Evolutionary conservation across 2,888 invertebrate genomes (phyloP), one percentile per base, ranked within the genome.

Genomic region (Uropetala carovei): DNA sequence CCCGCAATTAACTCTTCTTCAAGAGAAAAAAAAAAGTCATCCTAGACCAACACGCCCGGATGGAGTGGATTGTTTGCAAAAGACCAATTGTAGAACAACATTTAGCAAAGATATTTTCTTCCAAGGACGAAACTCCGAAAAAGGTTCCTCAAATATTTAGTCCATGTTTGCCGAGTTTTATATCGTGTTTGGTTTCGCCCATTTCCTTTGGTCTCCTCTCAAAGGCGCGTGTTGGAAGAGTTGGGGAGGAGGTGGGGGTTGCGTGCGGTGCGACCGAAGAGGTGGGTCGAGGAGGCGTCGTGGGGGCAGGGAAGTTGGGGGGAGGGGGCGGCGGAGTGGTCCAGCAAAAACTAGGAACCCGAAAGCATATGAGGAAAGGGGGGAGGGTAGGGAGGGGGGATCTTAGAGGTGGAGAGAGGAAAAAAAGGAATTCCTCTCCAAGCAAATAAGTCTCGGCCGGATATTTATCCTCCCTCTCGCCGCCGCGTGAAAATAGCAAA

Each of bases 151-250:
- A 68, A 68, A 68, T 68, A 68, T 68, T 68, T 68, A 68, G 68
- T 68, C n/a, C 68, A 5, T 68, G 68, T 68, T 68, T 68, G 68
- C 68, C 22, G 18, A 68, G 68, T 68, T 68, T 68, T 68, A 68
- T 68, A 68, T 68, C 68, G 68, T 68, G 68, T 68, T 68, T 68
- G 68, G 68, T 68, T 68, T 68, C 68, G 68, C 68, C 68, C n/a
- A 68, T 68, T 68, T 68, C 22, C 68, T 68, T 68, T 68, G 68
- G 68, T 68, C 68, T 68, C 22, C 22, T 22, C 68, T 68, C n/a
- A 68, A 22, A 68, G 68, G 68, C 68, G 68, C 68, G 68, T 68
- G 68, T 68, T 68, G 68, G 18, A n/a, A 68, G 68, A 64, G 43
- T 43, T 43, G 43, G 43, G 43, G 43, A 5, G 43, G 43, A 3